Evolutionary conservation across 2,797 vertebrate species (phyloP), one percentile per base, ranked within the genome.

Genomic region (Rachycentron canadum): DNA sequence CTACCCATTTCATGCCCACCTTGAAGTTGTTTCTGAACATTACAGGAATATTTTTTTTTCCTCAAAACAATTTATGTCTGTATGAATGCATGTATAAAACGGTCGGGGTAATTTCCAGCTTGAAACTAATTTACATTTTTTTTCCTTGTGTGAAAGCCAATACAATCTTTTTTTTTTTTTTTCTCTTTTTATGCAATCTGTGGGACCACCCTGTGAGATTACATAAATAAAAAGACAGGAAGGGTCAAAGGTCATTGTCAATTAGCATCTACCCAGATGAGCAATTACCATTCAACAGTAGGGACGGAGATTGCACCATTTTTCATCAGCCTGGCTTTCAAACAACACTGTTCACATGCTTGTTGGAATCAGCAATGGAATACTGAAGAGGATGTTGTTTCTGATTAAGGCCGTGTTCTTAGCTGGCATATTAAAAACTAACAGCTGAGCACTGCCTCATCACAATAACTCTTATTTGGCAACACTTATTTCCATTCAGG

Each of bases 261-360:
- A 93, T 92, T 93, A 91, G 86, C 79, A 89, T 89, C 81, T 83
- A 92, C 86, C 89, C 89, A 90, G 90, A 93, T 91, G 91, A 93
- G 92, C 88, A 92, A 92, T 92, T 92, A 93, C 80, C 71, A 91
- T 78, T 89, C 85, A 89, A 91, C 90, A 81, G 91, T 86, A 75
- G 90, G 78, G 87, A 92, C 38, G 65, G 83, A 90, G 90, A 94
- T 93, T 93, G 92, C 87, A 86, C 86, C 79, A 88, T 91, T 92
- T 93, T 92, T 94, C 93, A 93, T 92, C 91, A 92, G 82, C 84
- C 64, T 36, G 82, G 76, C 89, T 92, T 91, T 93, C 88, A 89
- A 88, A 84, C 78, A 77, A 82, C 85, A 57, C 70, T 77, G 88
- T 87, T 88, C 83, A 78, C 65, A 58, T 84, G 89, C 93, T 91